Evolutionary conservation across 2,888 invertebrate species (phyloP).

Genomic region (Charanyca ferruginea): DNA sequence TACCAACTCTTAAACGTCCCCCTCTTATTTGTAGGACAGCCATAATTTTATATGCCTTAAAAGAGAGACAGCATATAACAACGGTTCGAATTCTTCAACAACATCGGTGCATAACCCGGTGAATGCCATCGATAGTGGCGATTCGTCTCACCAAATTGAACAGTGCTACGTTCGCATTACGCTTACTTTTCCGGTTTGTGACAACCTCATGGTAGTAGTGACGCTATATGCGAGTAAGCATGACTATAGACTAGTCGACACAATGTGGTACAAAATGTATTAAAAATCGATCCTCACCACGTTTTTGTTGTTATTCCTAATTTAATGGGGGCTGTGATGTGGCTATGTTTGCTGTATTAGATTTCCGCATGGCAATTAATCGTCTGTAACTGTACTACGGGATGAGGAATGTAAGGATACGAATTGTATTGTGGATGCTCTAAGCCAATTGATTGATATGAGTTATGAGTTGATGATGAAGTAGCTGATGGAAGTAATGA

Average conservation of each 20-base stretch:
- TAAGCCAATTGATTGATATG: neutral
- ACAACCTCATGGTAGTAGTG: slow-evolving; percentile 25
- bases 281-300: slow-evolving; percentile 27
- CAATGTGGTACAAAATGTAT: slow-evolving; percentile 19
- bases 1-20: neutral
- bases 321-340: slow-evolving; percentile 7
- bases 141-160: slow-evolving; percentile 63
- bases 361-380: slow-evolving; percentile 2
- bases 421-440: neutral
- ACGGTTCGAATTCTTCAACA: slow-evolving; percentile 22
- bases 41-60: neutral
- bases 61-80: neutral
- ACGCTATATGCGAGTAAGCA: slow-evolving; percentile 31
- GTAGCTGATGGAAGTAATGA: neutral
- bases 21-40: no score
- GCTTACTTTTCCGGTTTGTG: slow-evolving; percentile 64
- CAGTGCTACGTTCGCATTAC: slow-evolving; percentile 56
- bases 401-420: neutral
- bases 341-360: neutral
- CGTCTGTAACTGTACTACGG: slow-evolving; percentile 1
- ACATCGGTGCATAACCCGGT: slow-evolving; percentile 20
- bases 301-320: slow-evolving; percentile 16
- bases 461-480: neutral
- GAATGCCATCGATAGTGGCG: slow-evolving; percentile 45
- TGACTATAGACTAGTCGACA: slow-evolving; percentile 39